These are phyloP conservation scores for Dryoscopus gambensis DNA, from an alignment of 2,113 vertebrate genomes.

Conservation along the genomic window DNA sequence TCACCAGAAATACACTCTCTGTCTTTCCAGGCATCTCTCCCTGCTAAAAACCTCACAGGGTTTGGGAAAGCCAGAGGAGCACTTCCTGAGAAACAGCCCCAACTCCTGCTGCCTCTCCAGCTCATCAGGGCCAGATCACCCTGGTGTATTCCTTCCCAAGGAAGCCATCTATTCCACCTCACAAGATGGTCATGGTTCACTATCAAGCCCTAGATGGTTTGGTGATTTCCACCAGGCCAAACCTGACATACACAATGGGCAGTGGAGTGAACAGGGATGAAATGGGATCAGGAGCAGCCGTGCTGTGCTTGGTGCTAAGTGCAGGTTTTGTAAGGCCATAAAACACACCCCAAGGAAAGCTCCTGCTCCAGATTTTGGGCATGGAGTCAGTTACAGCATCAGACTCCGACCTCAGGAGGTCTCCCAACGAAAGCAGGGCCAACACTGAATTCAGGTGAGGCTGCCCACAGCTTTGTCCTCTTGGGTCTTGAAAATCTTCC, in stretches of 20 bases:
- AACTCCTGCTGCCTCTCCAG: neutral
- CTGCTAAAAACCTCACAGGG: neutral
- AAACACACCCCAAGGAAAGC: neutral
- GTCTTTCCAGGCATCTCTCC: neutral
- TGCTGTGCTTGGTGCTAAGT: neutral
- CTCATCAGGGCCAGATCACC: neutral
- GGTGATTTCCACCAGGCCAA: neutral
- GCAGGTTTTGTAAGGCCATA: neutral
- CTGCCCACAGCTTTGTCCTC: neutral
- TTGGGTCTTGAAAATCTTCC: neutral
- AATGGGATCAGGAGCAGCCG: rapidly evolving
- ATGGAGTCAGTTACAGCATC: neutral
- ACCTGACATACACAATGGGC: neutral
- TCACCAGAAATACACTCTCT: neutral
- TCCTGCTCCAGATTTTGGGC: neutral
- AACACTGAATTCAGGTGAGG: neutral
- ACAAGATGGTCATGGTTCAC: neutral
- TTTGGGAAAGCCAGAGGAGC: neutral
- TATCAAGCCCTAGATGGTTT: neutral
- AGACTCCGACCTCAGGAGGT: neutral
- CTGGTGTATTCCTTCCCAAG: neutral
- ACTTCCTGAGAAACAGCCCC: neutral
- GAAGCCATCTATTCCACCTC: neutral
- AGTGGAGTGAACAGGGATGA: neutral
- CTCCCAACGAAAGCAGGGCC: neutral